phyloP scores from a whole-genome alignment of 2,797 vertebrate genomes.

The Chloroceryle inda region DNA sequence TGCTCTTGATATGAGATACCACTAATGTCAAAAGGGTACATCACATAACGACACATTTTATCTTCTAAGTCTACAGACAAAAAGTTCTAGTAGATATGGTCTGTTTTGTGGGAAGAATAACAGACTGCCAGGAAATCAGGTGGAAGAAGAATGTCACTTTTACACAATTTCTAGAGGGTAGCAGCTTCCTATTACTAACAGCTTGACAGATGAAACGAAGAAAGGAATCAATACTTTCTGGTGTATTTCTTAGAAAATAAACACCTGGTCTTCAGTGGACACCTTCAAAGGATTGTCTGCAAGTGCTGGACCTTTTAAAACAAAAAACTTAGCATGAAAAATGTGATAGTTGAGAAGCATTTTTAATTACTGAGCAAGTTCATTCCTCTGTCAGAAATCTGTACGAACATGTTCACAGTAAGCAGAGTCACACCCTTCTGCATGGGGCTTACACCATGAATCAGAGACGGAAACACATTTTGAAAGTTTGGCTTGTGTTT shows the following conservation, averaged over 20 bases:
- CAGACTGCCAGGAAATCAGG: not conserved
- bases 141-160: not conserved
- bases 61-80: not conserved
- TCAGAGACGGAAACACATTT: constrained; percentile 9
- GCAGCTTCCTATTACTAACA: not conserved
- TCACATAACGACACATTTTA: not conserved
- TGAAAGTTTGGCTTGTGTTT: not conserved
- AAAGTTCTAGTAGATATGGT: not conserved
- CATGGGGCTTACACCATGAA: constrained; percentile 19
- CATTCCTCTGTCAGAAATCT: constrained; percentile 50
- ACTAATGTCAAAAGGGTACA: not conserved
- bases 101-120: not conserved
- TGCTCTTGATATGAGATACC: not conserved
- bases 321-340: not conserved
- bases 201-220: not conserved
- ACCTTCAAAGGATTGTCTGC: not conserved
- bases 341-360: not conserved
- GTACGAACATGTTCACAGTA: constrained; percentile 51
- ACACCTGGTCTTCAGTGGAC: not conserved
- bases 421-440: constrained; percentile 53
- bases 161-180: not conserved
- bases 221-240: not conserved
- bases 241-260: not conserved
- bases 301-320: not conserved
- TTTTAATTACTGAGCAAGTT: constrained; percentile 35